These are phyloP conservation scores for Drosophila pullipes DNA, from an alignment of 2,888 invertebrate genomes.

Conservation along the genomic window DNA sequence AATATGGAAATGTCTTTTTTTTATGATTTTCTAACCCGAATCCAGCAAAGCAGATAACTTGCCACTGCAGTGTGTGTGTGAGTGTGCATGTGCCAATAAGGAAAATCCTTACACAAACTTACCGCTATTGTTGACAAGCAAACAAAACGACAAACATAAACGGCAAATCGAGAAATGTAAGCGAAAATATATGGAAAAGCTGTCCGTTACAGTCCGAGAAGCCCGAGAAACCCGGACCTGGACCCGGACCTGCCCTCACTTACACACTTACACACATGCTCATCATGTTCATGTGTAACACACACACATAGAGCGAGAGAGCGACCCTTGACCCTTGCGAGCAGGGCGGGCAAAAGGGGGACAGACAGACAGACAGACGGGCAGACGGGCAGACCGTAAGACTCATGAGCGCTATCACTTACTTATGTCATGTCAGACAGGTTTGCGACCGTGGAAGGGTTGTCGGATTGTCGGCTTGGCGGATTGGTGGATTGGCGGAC, in stretches of 20 bases:
- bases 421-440: constrained; percentile 77
- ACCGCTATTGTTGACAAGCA: constrained; percentile 67
- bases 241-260: constrained; percentile 44
- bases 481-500: constrained; percentile 26
- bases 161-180: constrained; percentile 51
- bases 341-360: constrained; percentile 21
- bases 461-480: constrained; percentile 29
- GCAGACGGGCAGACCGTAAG: constrained; percentile 34
- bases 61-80: constrained; percentile 26
- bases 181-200: constrained; percentile 67
- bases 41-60: constrained; percentile 48
- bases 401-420: constrained; percentile 77
- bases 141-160: constrained; percentile 40
- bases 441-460: constrained; percentile 48
- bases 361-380: constrained; percentile 3
- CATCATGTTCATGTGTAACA: background rate
- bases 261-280: background rate
- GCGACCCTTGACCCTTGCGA: constrained; percentile 67
- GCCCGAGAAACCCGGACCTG: constrained; percentile 14
- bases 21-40: constrained; percentile 78
- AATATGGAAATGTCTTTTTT: constrained; percentile 83
- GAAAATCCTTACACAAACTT: constrained; percentile 43
- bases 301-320: background rate
- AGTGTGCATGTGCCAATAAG: constrained; percentile 31
- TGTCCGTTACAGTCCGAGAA: constrained; percentile 16